Base-by-base conservation (phyloP, 2,888 invertebrate genomes). In the Phragmatobia fuliginosa region DNA sequence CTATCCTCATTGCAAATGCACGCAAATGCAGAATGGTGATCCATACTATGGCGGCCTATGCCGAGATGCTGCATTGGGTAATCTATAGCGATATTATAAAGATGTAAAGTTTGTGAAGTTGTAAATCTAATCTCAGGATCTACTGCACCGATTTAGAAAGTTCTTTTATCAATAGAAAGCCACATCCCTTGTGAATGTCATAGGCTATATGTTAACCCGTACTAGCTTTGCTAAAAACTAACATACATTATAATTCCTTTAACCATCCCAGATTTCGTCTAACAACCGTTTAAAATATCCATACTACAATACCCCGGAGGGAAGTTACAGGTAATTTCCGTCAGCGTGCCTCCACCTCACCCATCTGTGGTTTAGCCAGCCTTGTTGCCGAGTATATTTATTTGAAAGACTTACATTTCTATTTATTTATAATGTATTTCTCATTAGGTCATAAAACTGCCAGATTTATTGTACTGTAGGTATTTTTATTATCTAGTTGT, bases 321-420 rank as follows among this genome's bases (percentile, higher is more conserved):
- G 6, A 68, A n/a, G n/a, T n/a, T 60, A 59, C 41, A 68, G 31
- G 60, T 45, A 69, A 69, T 65, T 65, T 65, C 65, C 52, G 52
- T 61, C 31, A 31, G 64, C 16, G 21, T 5, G 60, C 21, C n/a
- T 31, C 21, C 31, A 21, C 52, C 49, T 63, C 33, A 64, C 49
- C 41, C 41, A 21, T 45, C 45, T 49, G n/a, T n/a, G n/a, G 21
- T 68, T 64, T 60, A 60, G 8, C 64, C 32, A 58, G 59, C 2
- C 28, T 28, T 28, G 14, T 28, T 31, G 3, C 25, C 16, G 10
- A n/a, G 41, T 36, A 49, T 64, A 64, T 64, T 64, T 68, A 49
- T 49, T 63, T 59, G 58, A 28, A 14, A 58, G 56, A 64, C 25
- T 36, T 16, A 60, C 56, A 41, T 32, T 60, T 60, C 60, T 31